Conservation (phyloP, 2,113 vertebrate genomes). For the Casuarius casuarius region DNA sequence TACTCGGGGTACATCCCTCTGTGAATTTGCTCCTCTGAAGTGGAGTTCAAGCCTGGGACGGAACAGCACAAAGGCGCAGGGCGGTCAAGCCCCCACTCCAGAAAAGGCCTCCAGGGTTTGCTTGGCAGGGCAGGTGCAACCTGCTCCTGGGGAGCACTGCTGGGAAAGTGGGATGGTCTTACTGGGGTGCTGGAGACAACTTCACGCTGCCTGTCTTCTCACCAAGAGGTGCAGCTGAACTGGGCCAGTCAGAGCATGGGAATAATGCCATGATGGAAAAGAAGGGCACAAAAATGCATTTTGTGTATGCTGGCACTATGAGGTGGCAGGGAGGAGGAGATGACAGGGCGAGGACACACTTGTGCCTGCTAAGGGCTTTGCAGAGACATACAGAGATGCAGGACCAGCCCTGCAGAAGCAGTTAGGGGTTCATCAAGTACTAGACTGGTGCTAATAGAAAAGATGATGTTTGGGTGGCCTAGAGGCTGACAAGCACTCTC, state of each 20-base stretch:
- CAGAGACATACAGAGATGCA: neutral
- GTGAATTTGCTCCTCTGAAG: neutral
- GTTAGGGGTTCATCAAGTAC: too few relatives aligned
- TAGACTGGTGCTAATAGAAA: neutral
- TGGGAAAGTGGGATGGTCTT: neutral
- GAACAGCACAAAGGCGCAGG: neutral
- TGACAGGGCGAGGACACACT: neutral
- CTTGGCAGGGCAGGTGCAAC: neutral
- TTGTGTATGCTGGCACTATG: neutral
- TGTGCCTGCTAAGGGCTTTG: neutral
- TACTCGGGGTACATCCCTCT: neutral
- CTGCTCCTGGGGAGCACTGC: neutral
- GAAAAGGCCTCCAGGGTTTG: neutral
- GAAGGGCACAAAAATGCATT: neutral
- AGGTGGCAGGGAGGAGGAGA: neutral
- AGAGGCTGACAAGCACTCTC: neutral
- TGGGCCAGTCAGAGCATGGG: neutral
- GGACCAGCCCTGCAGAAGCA: neutral
- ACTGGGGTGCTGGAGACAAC: neutral
- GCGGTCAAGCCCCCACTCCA: too few relatives aligned
- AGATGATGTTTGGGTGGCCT: accelerated
- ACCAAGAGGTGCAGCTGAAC: neutral
- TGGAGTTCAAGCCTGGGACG: neutral
- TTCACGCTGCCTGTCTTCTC: accelerated
- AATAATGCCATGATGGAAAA: neutral